Conservation (phyloP, 2,797 vertebrate species). For the Otolemur crassicaudatus region DNA sequence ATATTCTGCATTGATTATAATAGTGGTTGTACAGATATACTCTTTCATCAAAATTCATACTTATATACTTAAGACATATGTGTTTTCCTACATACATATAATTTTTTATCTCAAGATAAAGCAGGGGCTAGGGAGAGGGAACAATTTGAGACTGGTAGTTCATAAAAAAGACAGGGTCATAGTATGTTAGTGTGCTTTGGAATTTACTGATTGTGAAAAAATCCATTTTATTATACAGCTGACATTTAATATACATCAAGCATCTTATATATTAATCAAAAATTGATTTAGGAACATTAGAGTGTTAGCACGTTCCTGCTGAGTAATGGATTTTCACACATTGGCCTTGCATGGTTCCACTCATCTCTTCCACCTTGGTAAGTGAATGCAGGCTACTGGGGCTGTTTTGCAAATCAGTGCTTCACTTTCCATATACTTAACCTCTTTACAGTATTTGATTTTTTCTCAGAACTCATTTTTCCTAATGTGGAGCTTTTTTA, state of each 20-base stretch:
- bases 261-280: constrained; percentile 48
- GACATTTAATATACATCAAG: constrained; percentile 50
- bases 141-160: constrained; percentile 42
- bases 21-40: background rate
- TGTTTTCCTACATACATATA: background rate
- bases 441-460: constrained; percentile 53
- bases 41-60: constrained; percentile 48
- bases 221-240: constrained; percentile 23
- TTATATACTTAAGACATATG: background rate
- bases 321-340: constrained; percentile 48
- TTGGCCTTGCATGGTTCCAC: background rate
- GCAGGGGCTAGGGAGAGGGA: background rate
- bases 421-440: constrained; percentile 34
- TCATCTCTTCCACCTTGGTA: constrained; percentile 4
- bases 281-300: constrained; percentile 39
- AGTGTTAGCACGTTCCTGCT: constrained; percentile 42
- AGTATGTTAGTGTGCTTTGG: background rate
- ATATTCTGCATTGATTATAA: background rate
- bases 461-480: constrained; percentile 69
- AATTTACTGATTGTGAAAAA: constrained; percentile 57
- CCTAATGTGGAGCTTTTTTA: constrained; percentile 54
- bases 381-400: constrained; percentile 30
- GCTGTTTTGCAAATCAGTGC: constrained; percentile 50
- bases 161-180: background rate
- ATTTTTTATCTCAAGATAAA: background rate